Conservation (phyloP, 2,888 invertebrate species). For the Dryomyza anilis region DNA sequence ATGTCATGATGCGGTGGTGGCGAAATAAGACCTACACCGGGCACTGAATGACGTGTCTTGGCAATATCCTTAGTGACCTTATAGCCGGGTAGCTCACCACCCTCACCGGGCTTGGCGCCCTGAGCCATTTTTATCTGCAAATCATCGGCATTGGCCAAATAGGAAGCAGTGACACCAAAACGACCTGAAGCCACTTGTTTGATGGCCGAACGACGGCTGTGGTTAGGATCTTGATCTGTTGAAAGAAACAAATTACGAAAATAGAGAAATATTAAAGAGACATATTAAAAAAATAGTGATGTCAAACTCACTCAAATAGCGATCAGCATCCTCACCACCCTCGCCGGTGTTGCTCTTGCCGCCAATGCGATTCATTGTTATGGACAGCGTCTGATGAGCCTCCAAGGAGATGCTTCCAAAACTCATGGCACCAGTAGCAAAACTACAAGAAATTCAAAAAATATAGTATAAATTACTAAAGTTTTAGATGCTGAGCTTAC, state of each 20-base stretch:
- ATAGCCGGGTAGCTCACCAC: conserved; percentile 92
- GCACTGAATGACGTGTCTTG: conserved; percentile 90
- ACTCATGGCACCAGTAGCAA: conserved; percentile 85
- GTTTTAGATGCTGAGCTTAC: conserved; percentile 65
- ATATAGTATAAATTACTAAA: not conserved
- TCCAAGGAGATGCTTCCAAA: conserved; percentile 97
- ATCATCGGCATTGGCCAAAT: conserved; percentile 96
- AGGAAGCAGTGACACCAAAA: conserved; percentile 97
- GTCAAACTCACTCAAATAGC: conserved; percentile 69
- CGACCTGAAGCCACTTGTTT: conserved; percentile 99
- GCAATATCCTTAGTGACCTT: conserved; percentile 96
- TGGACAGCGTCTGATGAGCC: conserved; percentile 91
- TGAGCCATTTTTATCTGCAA: conserved; percentile 99
- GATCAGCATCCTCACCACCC: conserved; percentile 85
- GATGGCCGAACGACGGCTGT: conserved; percentile 90
- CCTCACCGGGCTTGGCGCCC: conserved; percentile 99
- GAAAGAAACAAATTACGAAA: too few species aligned
- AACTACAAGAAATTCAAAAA: conserved; percentile 40
- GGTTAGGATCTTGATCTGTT: conserved; percentile 73
- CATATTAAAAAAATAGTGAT: too few species aligned
- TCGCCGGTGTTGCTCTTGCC: conserved; percentile 99
- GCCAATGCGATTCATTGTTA: conserved; percentile 96
- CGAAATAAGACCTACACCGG: conserved; percentile 96
- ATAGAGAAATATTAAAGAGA: too few species aligned
- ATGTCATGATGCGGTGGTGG: conserved; percentile 99